Conservation (phyloP, 2,888 invertebrate species). For the Agrenia bidenticulata region DNA sequence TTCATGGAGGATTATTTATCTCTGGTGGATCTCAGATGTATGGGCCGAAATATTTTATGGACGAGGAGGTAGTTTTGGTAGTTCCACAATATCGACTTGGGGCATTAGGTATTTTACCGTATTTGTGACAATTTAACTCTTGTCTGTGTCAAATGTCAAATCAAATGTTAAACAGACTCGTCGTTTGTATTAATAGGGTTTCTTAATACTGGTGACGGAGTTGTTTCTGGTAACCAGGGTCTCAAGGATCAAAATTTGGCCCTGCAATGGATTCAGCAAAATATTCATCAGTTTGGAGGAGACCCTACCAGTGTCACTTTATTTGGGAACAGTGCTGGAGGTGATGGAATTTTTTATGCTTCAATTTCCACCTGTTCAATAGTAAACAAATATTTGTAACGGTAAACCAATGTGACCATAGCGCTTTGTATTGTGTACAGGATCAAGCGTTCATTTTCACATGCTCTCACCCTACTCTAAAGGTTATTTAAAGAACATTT, state of each 20-base stretch:
- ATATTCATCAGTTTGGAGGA: conserved; percentile 32
- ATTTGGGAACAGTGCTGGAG: conserved; percentile 26
- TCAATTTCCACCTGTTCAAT: too few species aligned
- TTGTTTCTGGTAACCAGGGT: conserved; percentile 32
- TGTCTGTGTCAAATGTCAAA: too few species aligned
- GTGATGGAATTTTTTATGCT: not conserved
- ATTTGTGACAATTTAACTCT: too few species aligned
- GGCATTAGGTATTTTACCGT: too few species aligned
- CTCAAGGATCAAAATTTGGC: conserved; percentile 30
- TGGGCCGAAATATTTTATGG: too few species aligned
- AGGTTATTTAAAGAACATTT: conserved; percentile 13
- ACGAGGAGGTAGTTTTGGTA: too few species aligned
- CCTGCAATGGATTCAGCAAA: conserved; percentile 35
- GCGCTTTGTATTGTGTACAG: not conserved
- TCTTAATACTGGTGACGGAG: conserved; percentile 41
- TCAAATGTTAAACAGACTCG: too few species aligned
- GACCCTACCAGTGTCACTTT: conserved; percentile 20
- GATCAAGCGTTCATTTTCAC: conserved; percentile 28
- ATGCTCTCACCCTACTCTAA: conserved; percentile 29
- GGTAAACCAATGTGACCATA: not conserved
- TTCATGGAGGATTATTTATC: too few species aligned
- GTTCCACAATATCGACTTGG: too few species aligned
- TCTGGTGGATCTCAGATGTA: too few species aligned
- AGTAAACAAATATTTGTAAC: too few species aligned
- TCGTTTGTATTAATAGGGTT: conserved; percentile 25